Base-by-base conservation (phyloP, 2,113 vertebrate genomes). In the Cathartes aura region DNA sequence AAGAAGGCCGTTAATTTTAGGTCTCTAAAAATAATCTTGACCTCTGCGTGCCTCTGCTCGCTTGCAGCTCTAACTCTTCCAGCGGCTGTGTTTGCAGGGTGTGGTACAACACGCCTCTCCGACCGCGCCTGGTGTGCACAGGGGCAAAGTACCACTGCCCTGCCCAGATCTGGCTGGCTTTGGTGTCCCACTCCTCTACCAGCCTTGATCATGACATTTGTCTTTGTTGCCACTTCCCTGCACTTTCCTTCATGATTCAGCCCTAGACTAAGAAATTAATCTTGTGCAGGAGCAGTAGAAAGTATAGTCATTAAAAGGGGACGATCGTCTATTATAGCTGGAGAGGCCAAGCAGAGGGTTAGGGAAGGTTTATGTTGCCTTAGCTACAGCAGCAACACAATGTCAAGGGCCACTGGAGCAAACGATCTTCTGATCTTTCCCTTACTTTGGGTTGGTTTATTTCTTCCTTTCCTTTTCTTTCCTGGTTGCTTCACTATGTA, bases 11-110 rank as follows among this genome's bases (percentile, higher is more conserved):
- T 84, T 85, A n/a, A 94, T 80, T 95, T 75, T 59, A 87, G 40
- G 15, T 55, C 22, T 89, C 73, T 87, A 75, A 95, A 96, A 94
- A 96, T 82, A 95, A 72, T 18, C n/a, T 30, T 94, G 84, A 94
- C 62, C 62, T 85, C 64, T 60, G 36, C 0, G 2, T 87, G 58
- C 66, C 55, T 52, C 60, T 93, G 24, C 70, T 89, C 12, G 2
- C 53, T 48, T 42, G 3, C 24, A 52, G 67, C 42, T 76, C 18
- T 14, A 47, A 5, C 26, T 23, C 26, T 16, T n/a, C 19, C 32
- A 24, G 48, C 0, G 1, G 5, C 45, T 34, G 67, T 80, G 42
- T 63, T 87, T 82, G 30, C 81, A 82, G 81, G 95, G 93, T 82
- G 83, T 38, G 84, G 89, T 63, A 9, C 55, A 17, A 29, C 0